phyloP scores from a whole-genome alignment of 2,113 vertebrate species.

The Strigops habroptila region DNA sequence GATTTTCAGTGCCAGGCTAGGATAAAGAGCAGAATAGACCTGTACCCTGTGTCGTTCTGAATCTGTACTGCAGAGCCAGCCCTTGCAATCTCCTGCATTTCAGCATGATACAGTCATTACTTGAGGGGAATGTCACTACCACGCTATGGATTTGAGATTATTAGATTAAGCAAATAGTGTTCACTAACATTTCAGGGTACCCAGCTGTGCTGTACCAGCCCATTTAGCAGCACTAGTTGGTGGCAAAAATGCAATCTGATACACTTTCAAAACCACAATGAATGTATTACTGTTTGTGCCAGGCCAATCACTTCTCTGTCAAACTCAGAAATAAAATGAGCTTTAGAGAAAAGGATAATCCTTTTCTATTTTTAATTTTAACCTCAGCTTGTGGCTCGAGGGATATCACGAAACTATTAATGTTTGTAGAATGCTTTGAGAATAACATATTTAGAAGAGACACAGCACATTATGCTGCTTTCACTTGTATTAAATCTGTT shows the following conservation, averaged over 20 bases:
- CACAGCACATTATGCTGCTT: background rate
- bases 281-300: background rate
- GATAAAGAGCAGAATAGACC: background rate
- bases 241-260: background rate
- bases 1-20: background rate
- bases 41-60: background rate
- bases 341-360: conserved; percentile 2
- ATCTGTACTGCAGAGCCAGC: background rate
- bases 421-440: background rate
- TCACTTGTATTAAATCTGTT: background rate
- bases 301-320: background rate
- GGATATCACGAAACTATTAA: background rate
- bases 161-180: background rate
- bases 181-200: background rate
- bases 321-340: background rate
- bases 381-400: background rate
- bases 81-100: background rate
- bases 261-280: background rate
- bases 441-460: background rate
- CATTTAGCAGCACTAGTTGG: background rate
- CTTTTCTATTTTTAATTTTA: conserved; percentile 13
- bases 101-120: background rate
- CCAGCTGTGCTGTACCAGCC: background rate
- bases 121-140: background rate
- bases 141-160: background rate